Evolutionary conservation across 2,113 vertebrate species (phyloP).

Genomic region (Cyanistes caeruleus): DNA sequence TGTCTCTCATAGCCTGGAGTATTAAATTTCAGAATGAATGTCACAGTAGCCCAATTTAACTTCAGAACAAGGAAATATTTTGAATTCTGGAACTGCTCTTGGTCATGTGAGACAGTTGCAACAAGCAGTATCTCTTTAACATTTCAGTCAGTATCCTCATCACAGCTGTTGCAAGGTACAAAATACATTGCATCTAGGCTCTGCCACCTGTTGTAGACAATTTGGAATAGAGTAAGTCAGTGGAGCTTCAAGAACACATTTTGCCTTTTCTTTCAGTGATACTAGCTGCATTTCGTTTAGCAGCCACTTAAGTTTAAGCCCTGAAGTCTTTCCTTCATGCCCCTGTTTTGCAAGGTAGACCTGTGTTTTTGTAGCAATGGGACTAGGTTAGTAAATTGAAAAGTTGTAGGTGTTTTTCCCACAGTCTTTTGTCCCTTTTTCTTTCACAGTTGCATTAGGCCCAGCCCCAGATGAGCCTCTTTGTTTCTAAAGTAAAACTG

Average conservation of each 20-base stretch:
- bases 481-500: background rate
- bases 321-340: background rate
- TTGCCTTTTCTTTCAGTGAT: conserved; percentile 1
- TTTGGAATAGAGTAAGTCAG: conserved; percentile 64
- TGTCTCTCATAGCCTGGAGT: conserved; percentile 22
- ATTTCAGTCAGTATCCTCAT: conserved; percentile 31
- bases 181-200: conserved; percentile 47
- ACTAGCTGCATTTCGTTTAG: conserved; percentile 25
- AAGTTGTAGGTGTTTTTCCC: background rate
- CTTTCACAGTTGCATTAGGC: background rate
- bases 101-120: conserved; percentile 56
- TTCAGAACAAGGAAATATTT: conserved; percentile 77
- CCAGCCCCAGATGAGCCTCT: background rate
- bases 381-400: background rate
- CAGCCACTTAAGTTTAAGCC: background rate
- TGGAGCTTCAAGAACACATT: conserved; percentile 24
- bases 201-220: conserved; percentile 72
- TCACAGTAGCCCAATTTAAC: conserved; percentile 69
- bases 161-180: conserved; percentile 78
- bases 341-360: background rate
- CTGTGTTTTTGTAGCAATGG: conserved; percentile 17
- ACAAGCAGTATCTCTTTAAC: conserved; percentile 61
- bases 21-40: conserved; percentile 72
- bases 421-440: background rate
- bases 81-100: conserved; percentile 70